Conservation (phyloP, 1,140 invertebrate genomes). For the Drosophila tristis region DNA sequence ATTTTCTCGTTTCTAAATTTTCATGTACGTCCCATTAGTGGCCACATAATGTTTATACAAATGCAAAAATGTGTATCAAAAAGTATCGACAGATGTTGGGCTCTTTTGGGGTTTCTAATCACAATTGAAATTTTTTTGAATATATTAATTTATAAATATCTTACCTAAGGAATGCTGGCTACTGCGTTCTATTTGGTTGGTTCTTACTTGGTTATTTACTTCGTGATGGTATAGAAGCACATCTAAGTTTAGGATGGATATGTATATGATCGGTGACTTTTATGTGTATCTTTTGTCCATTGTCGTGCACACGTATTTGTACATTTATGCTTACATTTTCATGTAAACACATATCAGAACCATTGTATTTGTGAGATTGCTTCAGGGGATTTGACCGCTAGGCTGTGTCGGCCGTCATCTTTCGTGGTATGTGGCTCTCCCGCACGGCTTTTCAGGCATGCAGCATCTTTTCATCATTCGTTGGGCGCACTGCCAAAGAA, state of each 20-base stretch:
- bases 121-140: too few relatives aligned
- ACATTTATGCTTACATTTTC: constrained; percentile 45
- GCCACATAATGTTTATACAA: too few relatives aligned
- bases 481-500: constrained; percentile 76
- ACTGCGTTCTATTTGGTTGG: too few relatives aligned
- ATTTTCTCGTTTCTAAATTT: too few relatives aligned
- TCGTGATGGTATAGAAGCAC: constrained; percentile 47
- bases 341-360: constrained; percentile 48
- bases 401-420: constrained; percentile 57
- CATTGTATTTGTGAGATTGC: constrained; percentile 48
- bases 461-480: constrained; percentile 74
- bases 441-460: constrained; percentile 54
- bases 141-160: too few relatives aligned
- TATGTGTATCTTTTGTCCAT: constrained; percentile 62
- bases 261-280: constrained; percentile 41
- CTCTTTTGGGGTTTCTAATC: too few relatives aligned
- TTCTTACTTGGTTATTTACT: too few relatives aligned
- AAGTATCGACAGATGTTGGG: too few relatives aligned
- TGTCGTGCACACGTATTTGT: constrained; percentile 29
- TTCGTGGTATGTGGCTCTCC: constrained; percentile 49
- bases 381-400: constrained; percentile 59
- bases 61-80: too few relatives aligned
- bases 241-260: constrained; percentile 64
- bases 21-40: too few relatives aligned
- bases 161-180: too few relatives aligned